Evolutionary conservation across 2,113 vertebrate genomes (phyloP).

Genomic region (Pagrus major): DNA sequence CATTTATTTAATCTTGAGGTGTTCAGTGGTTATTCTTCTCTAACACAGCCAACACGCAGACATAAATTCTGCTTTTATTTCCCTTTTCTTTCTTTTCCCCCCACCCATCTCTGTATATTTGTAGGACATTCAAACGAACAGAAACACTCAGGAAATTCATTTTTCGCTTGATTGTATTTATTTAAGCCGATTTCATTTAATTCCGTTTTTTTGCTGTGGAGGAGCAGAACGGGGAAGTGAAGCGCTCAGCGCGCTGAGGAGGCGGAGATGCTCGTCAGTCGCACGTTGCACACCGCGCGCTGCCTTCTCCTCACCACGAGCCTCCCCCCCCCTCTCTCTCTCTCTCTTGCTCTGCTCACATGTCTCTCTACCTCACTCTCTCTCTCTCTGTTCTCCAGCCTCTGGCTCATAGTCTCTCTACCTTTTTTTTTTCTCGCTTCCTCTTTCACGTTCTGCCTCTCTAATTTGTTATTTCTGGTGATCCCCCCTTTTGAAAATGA

Average conservation of each 20-base stretch:
- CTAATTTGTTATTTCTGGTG: background rate
- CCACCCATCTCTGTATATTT: background rate
- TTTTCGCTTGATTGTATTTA: fast-evolving
- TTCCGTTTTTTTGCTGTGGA: background rate
- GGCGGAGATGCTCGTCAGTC: slow-evolving; percentile 50
- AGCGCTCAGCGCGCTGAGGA: slow-evolving; percentile 10
- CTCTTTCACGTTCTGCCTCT: background rate
- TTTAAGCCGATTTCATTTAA: background rate
- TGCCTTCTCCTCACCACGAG: background rate
- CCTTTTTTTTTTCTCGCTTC: slow-evolving; percentile 1
- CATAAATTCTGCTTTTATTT: no score
- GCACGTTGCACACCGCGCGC: slow-evolving; percentile 40
- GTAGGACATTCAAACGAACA: fast-evolving
- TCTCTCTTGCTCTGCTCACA: background rate
- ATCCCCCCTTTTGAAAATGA: no score
- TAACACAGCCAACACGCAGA: no score
- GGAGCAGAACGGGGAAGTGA: slow-evolving; percentile 51
- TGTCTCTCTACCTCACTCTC: background rate
- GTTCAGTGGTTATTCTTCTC: background rate
- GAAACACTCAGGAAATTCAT: fast-evolving
- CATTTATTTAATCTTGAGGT: background rate
- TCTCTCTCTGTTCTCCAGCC: background rate
- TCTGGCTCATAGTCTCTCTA: background rate
- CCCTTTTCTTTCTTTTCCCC: no score
- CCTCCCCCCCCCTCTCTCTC: background rate